phyloP scores from a whole-genome alignment of 2,888 invertebrate species.

The Chymomyza amoena region DNA sequence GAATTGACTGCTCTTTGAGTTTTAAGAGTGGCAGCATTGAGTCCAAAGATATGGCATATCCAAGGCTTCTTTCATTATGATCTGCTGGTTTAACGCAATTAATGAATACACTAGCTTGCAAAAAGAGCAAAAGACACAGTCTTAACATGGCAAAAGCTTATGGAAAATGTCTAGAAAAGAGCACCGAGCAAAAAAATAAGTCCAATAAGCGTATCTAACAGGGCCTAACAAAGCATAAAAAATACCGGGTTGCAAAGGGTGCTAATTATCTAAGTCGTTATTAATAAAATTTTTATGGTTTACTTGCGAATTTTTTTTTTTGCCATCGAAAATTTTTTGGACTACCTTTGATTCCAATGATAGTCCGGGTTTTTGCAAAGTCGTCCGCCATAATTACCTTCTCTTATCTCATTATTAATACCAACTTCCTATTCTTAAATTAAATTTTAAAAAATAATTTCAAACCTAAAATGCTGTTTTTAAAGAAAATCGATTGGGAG shows the following conservation, averaged over 20 bases:
- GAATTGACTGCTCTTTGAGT: conserved; percentile 1
- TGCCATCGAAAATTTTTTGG: no score
- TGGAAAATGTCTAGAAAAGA: not conserved
- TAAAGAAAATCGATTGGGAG: no score
- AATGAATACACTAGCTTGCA: not conserved
- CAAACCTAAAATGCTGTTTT: no score
- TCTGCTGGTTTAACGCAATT: not conserved
- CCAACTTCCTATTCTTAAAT: no score
- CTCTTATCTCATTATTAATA: no score
- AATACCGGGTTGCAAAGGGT: not conserved
- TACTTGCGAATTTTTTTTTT: no score
- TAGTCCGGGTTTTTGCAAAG: no score
- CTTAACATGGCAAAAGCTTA: not conserved
- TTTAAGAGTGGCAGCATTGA: conserved; percentile 6
- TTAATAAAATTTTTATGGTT: no score
- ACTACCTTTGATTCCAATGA: no score
- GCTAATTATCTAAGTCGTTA: no score
- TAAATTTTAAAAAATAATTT: no score
- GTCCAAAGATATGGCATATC: conserved; percentile 16
- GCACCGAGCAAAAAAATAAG: not conserved
- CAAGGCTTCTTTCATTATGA: not conserved
- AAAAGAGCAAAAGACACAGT: not conserved
- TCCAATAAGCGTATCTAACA: not conserved
- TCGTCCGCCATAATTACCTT: no score
- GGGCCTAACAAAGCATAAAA: not conserved